Evolutionary conservation across 2,888 invertebrate species (phyloP).

Genomic region (Himalopsyche tibetana): DNA sequence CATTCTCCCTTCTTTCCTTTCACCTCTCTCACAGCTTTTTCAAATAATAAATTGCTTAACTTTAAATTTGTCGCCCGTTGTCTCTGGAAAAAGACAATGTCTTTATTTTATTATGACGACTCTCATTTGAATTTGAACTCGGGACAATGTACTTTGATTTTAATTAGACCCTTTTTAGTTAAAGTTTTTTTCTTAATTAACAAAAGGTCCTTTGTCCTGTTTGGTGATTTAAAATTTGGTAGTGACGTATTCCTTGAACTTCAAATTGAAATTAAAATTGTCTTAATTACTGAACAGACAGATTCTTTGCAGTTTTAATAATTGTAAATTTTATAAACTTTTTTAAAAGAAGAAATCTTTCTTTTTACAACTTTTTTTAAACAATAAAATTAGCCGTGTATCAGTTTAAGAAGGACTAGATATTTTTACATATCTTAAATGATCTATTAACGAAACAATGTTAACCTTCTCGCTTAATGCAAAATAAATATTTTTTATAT

Average conservation of each 20-base stretch:
- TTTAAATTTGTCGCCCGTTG: slow-evolving; percentile 16
- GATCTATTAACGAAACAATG: too few species aligned
- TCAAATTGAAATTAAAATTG: neutral
- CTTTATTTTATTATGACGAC: slow-evolving; percentile 15
- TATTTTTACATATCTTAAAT: too few species aligned
- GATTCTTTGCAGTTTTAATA: too few species aligned
- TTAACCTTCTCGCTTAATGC: too few species aligned
- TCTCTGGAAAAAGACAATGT: neutral
- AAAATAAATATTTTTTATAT: too few species aligned
- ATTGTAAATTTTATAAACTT: too few species aligned
- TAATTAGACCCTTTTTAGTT: slow-evolving; percentile 23
- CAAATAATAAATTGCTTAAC: slow-evolving; percentile 21
- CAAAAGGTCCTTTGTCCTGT: neutral
- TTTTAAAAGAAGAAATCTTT: too few species aligned
- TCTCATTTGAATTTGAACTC: slow-evolving; percentile 10
- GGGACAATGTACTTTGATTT: slow-evolving; percentile 14
- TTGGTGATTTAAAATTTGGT: neutral
- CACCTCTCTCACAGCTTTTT: slow-evolving; percentile 13
- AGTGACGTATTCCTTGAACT: slow-evolving; percentile 7
- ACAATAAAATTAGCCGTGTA: too few species aligned
- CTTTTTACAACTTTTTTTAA: too few species aligned
- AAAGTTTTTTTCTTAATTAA: slow-evolving; percentile 15
- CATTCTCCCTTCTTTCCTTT: neutral
- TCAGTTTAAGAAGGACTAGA: too few species aligned
- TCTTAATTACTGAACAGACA: neutral